Evolutionary conservation across 2,888 invertebrate species (phyloP), one percentile per base, ranked within the genome.

Genomic region (Meloe dianella): DNA sequence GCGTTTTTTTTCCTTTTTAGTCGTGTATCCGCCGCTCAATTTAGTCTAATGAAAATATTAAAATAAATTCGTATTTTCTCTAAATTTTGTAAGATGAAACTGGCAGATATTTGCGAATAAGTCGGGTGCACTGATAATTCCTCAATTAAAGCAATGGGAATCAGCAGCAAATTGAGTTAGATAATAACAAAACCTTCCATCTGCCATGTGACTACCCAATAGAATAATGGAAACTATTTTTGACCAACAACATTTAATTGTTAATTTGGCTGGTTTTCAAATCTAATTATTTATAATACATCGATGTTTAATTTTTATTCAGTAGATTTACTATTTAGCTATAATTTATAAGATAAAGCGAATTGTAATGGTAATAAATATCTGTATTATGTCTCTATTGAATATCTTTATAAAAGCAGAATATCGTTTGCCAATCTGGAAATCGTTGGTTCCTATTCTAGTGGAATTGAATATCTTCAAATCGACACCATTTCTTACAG

Each of bases 121-220:
- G 14, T 35, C 35, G 47, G 47, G 77, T 75, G 77, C 79, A 79
- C 79, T 78, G 77, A 77, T 79, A 80, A 80, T 80, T 80, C 80
- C 79, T 80, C 79, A 80, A 81, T 81, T 81, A 80, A 76, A 74
- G 73, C 74, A 76, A 69, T 73, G 71, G 75, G 75, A 74, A 79
- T 76, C 73, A 76, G 74, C 75, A 71, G 76, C 76, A 79, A 79
- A 79, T 80, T 80, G 77, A 77, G 75, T 76, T 80, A n/a, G n/a
- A n/a, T n/a, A 79, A 80, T 78, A 77, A 79, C 72, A 73, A 75
- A 75, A 73, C 73, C 75, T 70, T 75, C 75, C 75, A 75, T 76
- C 75, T 69, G 71, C 69, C 64, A 68, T 65, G 63, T 66, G 66
- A 61, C 62, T 61, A 60, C 65, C 60, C 58, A 65, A 60, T 60